Evolutionary conservation across 2,888 invertebrate species (phyloP).

Genomic region (Ecdyonurus torrentis): DNA sequence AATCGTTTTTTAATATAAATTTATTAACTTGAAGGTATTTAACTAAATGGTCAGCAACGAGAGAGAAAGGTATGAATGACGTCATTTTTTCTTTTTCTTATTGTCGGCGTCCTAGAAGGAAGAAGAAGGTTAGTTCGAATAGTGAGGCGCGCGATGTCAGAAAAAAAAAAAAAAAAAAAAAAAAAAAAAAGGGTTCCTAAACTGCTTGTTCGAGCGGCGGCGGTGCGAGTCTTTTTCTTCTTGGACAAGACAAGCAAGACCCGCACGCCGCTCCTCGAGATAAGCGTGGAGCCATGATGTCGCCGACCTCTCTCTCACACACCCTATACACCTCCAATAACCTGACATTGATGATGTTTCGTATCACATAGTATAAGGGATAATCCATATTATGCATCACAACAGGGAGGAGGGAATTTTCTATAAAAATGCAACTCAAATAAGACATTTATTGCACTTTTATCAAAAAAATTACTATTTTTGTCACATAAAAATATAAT

Average conservation of each 20-base stretch:
- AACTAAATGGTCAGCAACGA: not conserved
- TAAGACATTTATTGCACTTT: not conserved
- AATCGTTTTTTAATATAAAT: too few species aligned
- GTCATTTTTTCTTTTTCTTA: too few species aligned
- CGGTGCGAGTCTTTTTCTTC: not conserved
- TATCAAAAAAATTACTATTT: not conserved
- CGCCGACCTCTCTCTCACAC: too few species aligned
- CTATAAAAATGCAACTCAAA: not conserved
- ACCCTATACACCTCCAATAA: too few species aligned
- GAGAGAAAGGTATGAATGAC: too few species aligned
- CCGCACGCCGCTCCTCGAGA: not conserved
- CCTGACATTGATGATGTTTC: too few species aligned
- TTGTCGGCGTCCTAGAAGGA: not conserved
- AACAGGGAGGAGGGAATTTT: too few species aligned
- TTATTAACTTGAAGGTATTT: not conserved
- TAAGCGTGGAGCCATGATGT: constrained; percentile 1
- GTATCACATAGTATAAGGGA: too few species aligned
- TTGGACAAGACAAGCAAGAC: not conserved
- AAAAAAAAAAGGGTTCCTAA: not conserved
- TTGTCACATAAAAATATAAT: not conserved
- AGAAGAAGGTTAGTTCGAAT: not conserved
- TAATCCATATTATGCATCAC: too few species aligned
- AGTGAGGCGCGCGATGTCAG: not conserved
- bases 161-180: not conserved
- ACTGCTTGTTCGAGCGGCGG: constrained; percentile 1